These are phyloP conservation scores for Eremophila alpestris DNA, from an alignment of 2,797 vertebrate genomes.

Conservation along the genomic window DNA sequence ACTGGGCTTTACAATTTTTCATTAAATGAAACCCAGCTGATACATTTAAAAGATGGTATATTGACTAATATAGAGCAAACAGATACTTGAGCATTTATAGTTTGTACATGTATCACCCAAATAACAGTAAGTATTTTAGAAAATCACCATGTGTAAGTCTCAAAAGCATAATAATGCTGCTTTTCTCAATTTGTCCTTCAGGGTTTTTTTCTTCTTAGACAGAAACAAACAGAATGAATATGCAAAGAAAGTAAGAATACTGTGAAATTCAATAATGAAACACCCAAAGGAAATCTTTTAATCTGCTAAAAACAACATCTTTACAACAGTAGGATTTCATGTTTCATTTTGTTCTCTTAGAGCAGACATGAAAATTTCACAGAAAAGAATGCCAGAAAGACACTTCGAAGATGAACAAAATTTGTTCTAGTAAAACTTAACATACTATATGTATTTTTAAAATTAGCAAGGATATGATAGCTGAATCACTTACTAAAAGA, in stretches of 20 bases:
- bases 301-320: not conserved
- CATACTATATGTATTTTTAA: not conserved
- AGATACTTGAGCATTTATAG: not conserved
- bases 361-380: not conserved
- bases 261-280: not conserved
- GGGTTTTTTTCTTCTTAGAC: not conserved
- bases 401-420: not conserved
- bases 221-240: not conserved
- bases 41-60: not conserved
- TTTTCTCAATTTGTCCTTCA: not conserved
- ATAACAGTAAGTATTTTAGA: slow-evolving; percentile 5
- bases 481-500: not conserved
- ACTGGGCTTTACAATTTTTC: not conserved
- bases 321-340: not conserved
- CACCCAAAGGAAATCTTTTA: not conserved
- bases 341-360: not conserved
- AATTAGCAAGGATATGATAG: not conserved
- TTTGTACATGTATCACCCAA: not conserved
- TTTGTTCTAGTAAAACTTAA: not conserved
- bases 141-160: not conserved
- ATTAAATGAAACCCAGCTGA: not conserved
- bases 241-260: not conserved
- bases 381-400: not conserved
- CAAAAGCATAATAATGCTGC: not conserved
- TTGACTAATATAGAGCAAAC: not conserved